A percentile compares a stretch with the other conserved stretches of the same genome.
These are phyloP conservation scores for Heterotilapia buettikoferi DNA, from an alignment of 2,113 vertebrate species.

Conservation along the genomic window DNA sequence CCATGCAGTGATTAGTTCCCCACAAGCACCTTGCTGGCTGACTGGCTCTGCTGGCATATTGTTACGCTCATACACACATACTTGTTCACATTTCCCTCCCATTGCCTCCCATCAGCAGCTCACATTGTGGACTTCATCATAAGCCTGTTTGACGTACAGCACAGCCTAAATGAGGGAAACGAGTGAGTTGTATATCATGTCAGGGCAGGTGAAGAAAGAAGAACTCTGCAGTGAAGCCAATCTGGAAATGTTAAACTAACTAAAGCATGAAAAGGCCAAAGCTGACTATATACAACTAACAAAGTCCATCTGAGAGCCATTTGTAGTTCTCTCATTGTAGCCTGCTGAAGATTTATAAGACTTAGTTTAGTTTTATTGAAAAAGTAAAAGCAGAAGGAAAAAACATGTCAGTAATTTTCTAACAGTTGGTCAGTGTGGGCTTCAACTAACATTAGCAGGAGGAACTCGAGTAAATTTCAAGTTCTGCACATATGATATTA, in stretches of 20 bases:
- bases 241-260: neutral
- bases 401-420: neutral
- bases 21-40: slow-evolving; percentile 36
- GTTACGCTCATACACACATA: neutral
- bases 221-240: neutral
- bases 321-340: neutral
- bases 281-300: rapidly evolving
- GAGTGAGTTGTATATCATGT: neutral
- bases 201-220: neutral
- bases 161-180: neutral
- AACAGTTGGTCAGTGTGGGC: neutral
- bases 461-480: neutral
- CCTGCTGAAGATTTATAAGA: neutral
- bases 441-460: rapidly evolving
- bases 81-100: neutral
- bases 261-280: neutral
- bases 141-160: neutral
- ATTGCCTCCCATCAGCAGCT: slow-evolving; percentile 5
- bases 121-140: neutral
- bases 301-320: neutral
- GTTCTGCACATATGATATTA: neutral
- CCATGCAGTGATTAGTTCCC: neutral
- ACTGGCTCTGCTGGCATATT: slow-evolving; percentile 17
- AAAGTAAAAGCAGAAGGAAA: neutral
- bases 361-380: neutral